These are phyloP conservation scores for Gambusia affinis DNA, from an alignment of 2,113 vertebrate genomes.

Conservation along the genomic window DNA sequence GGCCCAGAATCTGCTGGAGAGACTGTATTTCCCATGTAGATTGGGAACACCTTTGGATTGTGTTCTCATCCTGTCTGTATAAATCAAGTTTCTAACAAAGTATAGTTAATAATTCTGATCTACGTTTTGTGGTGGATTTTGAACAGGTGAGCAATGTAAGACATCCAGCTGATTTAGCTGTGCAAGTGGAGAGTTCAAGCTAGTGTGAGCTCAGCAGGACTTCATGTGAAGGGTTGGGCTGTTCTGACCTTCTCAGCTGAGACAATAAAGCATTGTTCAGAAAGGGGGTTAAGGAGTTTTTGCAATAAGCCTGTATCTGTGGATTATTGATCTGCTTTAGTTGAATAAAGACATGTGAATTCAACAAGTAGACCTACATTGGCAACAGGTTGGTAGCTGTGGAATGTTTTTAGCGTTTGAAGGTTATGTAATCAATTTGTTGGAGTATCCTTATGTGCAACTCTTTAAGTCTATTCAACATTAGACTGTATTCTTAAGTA, in stretches of 20 bases:
- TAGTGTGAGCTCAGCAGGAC: constrained; percentile 21
- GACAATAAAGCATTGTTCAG: constrained; percentile 41
- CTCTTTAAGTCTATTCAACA: too few relatives aligned
- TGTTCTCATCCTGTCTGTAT: neutral
- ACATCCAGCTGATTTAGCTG: constrained; percentile 11
- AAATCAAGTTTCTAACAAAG: constrained; percentile 17
- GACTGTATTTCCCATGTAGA: neutral
- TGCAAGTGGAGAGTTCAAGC: constrained; percentile 14
- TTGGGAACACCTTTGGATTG: neutral
- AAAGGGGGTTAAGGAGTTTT: constrained; percentile 15
- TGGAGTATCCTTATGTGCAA: too few relatives aligned
- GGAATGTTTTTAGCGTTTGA: neutral
- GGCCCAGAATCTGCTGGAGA: neutral
- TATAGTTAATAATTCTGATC: constrained; percentile 27
- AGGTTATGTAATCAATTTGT: too few relatives aligned
- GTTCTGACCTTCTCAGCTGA: constrained; percentile 36
- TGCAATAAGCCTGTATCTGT: constrained; percentile 8
- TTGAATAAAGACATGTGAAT: neutral
- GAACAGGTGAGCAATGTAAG: constrained; percentile 38
- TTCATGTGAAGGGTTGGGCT: constrained; percentile 24
- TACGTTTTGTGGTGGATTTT: constrained; percentile 7
- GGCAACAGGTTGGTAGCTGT: neutral
- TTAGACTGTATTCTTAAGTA: too few relatives aligned
- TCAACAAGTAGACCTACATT: neutral
- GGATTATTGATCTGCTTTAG: neutral